Evolutionary conservation across 2,888 invertebrate genomes (phyloP).

Genomic region (Polietes domitor): DNA sequence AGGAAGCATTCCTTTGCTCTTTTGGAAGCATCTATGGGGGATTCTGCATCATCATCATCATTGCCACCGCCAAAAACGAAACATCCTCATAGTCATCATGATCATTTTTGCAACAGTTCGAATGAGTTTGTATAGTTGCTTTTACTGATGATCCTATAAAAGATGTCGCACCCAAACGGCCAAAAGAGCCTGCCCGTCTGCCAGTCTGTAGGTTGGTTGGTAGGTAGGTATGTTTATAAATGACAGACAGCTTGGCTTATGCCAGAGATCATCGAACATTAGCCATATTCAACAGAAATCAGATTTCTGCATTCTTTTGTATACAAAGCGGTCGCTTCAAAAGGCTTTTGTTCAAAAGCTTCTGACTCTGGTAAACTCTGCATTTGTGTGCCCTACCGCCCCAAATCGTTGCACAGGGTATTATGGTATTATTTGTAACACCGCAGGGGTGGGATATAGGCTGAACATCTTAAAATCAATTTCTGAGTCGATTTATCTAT

Average conservation of each 20-base stretch:
- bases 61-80: too few relatives aligned
- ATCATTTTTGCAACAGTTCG: background rate
- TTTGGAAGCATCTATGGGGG: background rate
- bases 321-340: conserved; percentile 64
- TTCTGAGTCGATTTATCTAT: too few relatives aligned
- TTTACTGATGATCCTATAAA: conserved; percentile 53
- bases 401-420: too few relatives aligned
- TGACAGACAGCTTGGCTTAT: conserved; percentile 65
- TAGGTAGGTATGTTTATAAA: conserved; percentile 9
- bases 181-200: background rate
- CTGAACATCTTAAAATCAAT: too few relatives aligned
- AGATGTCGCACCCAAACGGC: conserved; percentile 62
- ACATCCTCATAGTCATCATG: background rate
- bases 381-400: too few relatives aligned
- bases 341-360: conserved; percentile 39
- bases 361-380: conserved; percentile 34
- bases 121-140: background rate
- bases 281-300: conserved; percentile 63
- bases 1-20: background rate
- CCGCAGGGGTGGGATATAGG: too few relatives aligned
- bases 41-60: background rate
- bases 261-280: conserved; percentile 67
- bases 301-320: conserved; percentile 54
- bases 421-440: too few relatives aligned
- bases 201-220: conserved; percentile 13